phyloP scores from a whole-genome alignment of 2,113 vertebrate species.

The Lontra canadensis region DNA sequence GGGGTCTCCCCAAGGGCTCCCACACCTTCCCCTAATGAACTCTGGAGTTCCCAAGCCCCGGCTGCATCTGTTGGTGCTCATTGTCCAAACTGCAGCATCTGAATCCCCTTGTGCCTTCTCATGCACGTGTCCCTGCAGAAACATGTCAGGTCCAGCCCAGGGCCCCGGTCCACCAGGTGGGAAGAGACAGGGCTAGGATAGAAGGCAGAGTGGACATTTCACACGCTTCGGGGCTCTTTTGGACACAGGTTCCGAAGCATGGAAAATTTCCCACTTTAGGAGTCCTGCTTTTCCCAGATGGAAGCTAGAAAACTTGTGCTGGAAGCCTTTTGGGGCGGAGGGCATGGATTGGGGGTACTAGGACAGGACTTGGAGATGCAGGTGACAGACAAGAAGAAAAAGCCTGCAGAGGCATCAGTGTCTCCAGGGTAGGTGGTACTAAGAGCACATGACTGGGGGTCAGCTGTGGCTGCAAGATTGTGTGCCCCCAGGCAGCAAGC shows the following conservation, averaged over 20 bases:
- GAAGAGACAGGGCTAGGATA: background rate
- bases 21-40: background rate
- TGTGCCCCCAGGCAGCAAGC: background rate
- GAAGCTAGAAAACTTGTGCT: background rate
- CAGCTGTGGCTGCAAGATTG: background rate
- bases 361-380: background rate
- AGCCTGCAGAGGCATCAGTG: background rate
- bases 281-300: background rate
- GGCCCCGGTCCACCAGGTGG: background rate
- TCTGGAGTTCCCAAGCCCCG: background rate
- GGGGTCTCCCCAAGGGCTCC: background rate
- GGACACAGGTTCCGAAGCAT: background rate
- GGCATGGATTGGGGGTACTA: background rate
- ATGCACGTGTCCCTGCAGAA: background rate
- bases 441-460: background rate
- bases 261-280: background rate
- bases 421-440: background rate
- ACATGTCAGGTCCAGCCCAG: background rate
- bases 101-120: background rate
- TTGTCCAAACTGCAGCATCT: background rate
- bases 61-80: background rate
- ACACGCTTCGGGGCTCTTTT: background rate
- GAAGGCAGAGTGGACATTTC: background rate
- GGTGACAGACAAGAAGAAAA: background rate
- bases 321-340: background rate